Conservation (phyloP, 2,113 vertebrate genomes). For the Meleagris gallopavo region DNA sequence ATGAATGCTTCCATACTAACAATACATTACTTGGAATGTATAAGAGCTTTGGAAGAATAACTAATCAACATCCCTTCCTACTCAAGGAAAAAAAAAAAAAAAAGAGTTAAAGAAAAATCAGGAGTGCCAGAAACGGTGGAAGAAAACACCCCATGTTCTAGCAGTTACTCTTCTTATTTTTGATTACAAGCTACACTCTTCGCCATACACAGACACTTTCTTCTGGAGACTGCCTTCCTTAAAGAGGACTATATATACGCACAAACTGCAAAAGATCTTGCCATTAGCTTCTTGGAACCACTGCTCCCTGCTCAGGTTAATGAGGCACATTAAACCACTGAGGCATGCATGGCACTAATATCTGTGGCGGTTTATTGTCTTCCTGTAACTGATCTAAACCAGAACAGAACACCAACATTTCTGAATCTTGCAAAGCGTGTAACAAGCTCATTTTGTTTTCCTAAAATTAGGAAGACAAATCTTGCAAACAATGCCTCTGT, state of each 20-base stretch:
- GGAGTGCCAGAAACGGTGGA: neutral
- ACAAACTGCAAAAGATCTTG: neutral
- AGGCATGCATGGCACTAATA: neutral
- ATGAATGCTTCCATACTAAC: neutral
- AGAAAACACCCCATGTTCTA: neutral
- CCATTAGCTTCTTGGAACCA: neutral
- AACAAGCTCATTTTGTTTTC: neutral
- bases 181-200: neutral
- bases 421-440: neutral
- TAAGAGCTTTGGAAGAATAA: neutral
- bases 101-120: neutral
- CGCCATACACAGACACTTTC: neutral
- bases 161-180: neutral
- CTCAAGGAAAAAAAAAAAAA: neutral
- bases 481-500: neutral
- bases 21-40: neutral
- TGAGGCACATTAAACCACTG: neutral
- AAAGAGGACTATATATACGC: neutral
- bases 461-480: neutral
- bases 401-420: neutral
- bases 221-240: neutral
- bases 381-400: neutral
- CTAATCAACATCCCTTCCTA: neutral
- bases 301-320: neutral
- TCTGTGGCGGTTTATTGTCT: neutral